Evolutionary conservation across 1,140 invertebrate species (phyloP), one percentile per base, ranked within the genome.

Genomic region (Rhagoletis zephyria): DNA sequence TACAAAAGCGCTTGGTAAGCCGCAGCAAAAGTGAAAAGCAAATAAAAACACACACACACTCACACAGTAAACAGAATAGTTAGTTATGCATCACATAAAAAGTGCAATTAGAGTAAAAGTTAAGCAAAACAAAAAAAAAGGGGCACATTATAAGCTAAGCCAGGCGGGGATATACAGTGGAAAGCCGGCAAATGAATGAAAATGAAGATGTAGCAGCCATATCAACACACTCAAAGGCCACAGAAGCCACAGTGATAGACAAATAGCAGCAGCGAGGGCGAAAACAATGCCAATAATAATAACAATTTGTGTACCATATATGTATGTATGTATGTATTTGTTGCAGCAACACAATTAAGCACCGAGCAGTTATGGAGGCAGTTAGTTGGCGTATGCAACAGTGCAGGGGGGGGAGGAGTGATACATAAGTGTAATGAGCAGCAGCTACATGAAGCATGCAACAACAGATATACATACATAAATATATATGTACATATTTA

Each of bases 221-320:
- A 74, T 12, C 42, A 48, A 74, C 42, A 74, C 67, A 74, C 40
- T 74, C 67, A 74, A 74, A 48, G 12, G 42, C 40, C 48, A 81
- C 45, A 19, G 48, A 5, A 51, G 45, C 74, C 74, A 7, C 74
- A 77, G 30, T 30, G 30, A 30, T 30, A 30, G 30, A 30, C 30
- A 77, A 56, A 19, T 19, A 67, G 30, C 19, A 40, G n/a, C 64
- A 1, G 30, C n/a, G 7, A 59, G 56, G 56, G n/a, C 48, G 19
- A 81, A 56, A 81, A 81, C 74, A 81, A 81, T 81, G 56, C 45
- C 48, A 81, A 81, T 81, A 81, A 56, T 56, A 81, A 81, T 59
- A 81, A 81, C 45, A 81, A 81, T 56, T 30, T 81, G n/a, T 81
- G 48, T 77, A 12, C 30, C 30, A 30, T 30, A 30, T 30, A 30